A percentile compares a stretch with the other conserved stretches of the same genome.
Evolutionary conservation across 23 tunicate genomes (phyloP).

Genomic region (Ascidia mentula): DNA sequence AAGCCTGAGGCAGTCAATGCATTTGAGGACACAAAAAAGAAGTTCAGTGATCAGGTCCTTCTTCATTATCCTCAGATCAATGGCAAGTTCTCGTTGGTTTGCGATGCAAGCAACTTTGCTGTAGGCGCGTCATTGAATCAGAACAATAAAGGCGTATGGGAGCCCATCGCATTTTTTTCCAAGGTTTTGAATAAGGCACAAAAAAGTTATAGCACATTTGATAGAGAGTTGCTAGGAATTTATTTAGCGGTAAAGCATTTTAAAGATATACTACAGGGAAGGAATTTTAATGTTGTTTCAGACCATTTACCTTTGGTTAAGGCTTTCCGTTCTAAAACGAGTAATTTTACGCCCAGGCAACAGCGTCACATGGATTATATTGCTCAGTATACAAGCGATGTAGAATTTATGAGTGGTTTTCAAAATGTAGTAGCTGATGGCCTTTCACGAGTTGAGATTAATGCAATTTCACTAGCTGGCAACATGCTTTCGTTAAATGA

Average conservation of each 20-base stretch:
- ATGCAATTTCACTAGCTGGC: not conserved
- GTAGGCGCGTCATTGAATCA: constrained; percentile 20
- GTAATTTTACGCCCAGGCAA: constrained; percentile 11
- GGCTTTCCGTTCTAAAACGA: not conserved
- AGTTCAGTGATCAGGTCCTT: constrained; percentile 15
- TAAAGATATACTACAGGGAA: constrained; percentile 9
- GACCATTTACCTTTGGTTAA: constrained; percentile 21
- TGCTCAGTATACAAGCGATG: constrained; percentile 14
- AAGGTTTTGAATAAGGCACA: not conserved
- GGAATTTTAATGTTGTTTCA: constrained; percentile 7
- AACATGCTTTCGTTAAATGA: not conserved
- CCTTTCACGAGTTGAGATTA: not conserved
- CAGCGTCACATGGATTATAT: constrained; percentile 20
- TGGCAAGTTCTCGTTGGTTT: constrained; percentile 13
- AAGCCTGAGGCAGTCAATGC: constrained; percentile 1
- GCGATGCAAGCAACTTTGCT: not conserved
- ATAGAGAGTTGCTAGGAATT: constrained; percentile 18
- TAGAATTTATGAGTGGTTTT: constrained; percentile 22
- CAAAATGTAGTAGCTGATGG: constrained; percentile 1
- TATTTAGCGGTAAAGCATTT: constrained; percentile 9
- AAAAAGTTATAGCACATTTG: constrained; percentile 7
- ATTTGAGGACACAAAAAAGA: constrained; percentile 12
- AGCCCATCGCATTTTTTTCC: constrained; percentile 19
- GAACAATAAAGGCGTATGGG: constrained; percentile 13
- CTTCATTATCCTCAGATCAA: constrained; percentile 13